Percentiles rank a stretch among this genome's conserved stretches.
These are phyloP conservation scores for Lucinisca nassula DNA, from an alignment of 2,888 invertebrate genomes.

Conservation along the genomic window DNA sequence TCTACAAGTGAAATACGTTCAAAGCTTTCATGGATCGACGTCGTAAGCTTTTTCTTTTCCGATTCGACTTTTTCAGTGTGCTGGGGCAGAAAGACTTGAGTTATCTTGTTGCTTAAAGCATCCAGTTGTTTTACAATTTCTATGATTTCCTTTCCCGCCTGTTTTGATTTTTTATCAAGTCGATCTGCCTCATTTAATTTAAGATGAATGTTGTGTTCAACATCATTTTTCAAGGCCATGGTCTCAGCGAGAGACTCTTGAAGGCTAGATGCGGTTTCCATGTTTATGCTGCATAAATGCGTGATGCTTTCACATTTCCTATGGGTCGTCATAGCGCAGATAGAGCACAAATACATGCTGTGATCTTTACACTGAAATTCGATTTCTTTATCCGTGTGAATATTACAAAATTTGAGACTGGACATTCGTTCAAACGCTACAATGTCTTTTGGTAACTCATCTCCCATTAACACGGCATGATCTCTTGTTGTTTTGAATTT, in stretches of 20 bases:
- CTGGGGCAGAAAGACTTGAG: background rate
- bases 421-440: conserved; percentile 1
- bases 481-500: conserved; percentile 39
- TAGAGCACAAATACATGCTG: background rate
- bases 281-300: background rate
- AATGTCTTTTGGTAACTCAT: conserved; percentile 21
- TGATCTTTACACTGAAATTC: background rate
- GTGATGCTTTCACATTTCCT: background rate
- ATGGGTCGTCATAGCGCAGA: background rate
- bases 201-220: background rate
- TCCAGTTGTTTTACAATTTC: background rate
- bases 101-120: background rate
- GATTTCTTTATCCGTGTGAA: background rate
- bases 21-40: background rate
- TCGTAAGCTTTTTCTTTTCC: background rate
- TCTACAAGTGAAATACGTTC: background rate
- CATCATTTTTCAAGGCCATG: background rate
- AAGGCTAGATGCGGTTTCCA: background rate
- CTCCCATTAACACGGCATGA: conserved; percentile 26
- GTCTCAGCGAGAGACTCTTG: background rate
- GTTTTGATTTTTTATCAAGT: background rate
- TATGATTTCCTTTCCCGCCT: background rate
- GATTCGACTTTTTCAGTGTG: background rate
- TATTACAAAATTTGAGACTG: background rate
- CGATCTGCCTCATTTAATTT: background rate